Conservation (phyloP, 2,797 vertebrate species). For the Miichthys miiuy region DNA sequence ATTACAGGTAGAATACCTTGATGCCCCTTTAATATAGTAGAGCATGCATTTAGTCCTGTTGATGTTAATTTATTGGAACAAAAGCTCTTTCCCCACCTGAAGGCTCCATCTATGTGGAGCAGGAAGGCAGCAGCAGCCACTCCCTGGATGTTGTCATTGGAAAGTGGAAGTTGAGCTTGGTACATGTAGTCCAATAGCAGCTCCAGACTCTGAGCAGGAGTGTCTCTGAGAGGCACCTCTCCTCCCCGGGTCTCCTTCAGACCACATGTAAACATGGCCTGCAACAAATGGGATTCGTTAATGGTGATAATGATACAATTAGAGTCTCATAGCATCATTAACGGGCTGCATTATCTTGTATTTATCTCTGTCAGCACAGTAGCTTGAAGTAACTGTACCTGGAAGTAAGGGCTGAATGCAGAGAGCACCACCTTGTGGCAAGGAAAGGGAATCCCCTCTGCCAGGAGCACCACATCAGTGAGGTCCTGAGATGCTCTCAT, state of each 20-base stretch:
- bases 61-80: background rate
- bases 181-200: conserved; percentile 90
- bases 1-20: background rate
- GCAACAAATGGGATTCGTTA: background rate
- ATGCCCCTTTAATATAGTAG: background rate
- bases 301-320: background rate
- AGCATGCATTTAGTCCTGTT: background rate
- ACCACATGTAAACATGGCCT: conserved; percentile 90
- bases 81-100: conserved; percentile 51
- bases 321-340: background rate
- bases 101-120: conserved; percentile 91
- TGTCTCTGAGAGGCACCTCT: conserved; percentile 88
- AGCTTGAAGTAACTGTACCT: conserved; percentile 72
- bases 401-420: conserved; percentile 93
- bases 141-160: conserved; percentile 87
- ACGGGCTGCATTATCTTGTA: background rate
- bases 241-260: conserved; percentile 86
- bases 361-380: background rate
- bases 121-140: conserved; percentile 90
- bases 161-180: conserved; percentile 82
- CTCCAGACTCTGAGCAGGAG: conserved; percentile 85
- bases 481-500: conserved; percentile 88
- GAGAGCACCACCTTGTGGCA: conserved; percentile 92
- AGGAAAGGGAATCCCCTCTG: conserved; percentile 87
- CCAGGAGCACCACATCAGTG: conserved; percentile 89